Conservation (phyloP, 2,113 vertebrate species). For the Gallinago paraguaiae region DNA sequence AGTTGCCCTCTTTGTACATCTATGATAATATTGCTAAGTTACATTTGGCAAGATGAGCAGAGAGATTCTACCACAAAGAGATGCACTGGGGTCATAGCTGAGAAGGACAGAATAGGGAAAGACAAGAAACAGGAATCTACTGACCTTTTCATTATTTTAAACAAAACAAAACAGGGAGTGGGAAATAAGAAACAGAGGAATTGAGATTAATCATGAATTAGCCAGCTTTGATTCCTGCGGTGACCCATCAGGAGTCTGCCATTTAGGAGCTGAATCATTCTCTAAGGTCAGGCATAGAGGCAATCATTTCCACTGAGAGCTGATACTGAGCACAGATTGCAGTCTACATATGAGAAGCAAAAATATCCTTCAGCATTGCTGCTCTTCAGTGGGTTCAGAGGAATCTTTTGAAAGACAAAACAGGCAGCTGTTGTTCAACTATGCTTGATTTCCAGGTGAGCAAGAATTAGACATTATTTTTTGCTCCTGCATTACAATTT, state of each 20-base stretch:
- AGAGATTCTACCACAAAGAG: neutral
- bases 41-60: neutral
- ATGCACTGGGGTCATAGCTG: neutral
- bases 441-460: neutral
- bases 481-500: neutral
- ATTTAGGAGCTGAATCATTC: slow-evolving; percentile 21
- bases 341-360: neutral
- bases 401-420: neutral
- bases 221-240: neutral
- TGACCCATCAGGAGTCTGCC: neutral
- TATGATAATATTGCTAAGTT: neutral
- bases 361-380: neutral
- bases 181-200: neutral
- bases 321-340: neutral
- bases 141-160: slow-evolving; percentile 11
- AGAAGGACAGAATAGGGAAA: neutral
- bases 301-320: neutral
- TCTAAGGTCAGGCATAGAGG: neutral
- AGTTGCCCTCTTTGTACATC: neutral
- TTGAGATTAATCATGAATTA: slow-evolving; percentile 5
- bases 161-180: neutral
- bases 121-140: neutral
- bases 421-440: neutral
- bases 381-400: neutral
- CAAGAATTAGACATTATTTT: neutral